Evolutionary conservation across 2,888 invertebrate genomes (phyloP).

Genomic region (Aplocera efformata): DNA sequence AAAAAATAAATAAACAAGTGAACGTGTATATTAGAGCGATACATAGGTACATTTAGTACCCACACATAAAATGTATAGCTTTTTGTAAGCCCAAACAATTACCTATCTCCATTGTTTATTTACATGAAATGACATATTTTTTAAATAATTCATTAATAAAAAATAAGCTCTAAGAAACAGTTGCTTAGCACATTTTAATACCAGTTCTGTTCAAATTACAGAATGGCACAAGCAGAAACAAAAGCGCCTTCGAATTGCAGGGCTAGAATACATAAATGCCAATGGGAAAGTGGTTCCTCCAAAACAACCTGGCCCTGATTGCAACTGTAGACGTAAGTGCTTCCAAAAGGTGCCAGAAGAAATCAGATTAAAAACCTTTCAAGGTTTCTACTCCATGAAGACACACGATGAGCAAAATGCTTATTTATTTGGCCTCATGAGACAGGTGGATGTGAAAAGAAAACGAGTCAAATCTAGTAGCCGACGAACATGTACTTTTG

Average conservation of each 20-base stretch:
- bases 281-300: slow-evolving; percentile 79
- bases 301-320: slow-evolving; percentile 76
- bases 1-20: slow-evolving; percentile 3
- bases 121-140: too few species aligned
- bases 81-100: too few species aligned
- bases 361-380: slow-evolving; percentile 73
- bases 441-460: slow-evolving; percentile 79
- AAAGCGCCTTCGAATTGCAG: slow-evolving; percentile 77
- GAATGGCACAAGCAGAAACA: slow-evolving; percentile 82
- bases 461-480: slow-evolving; percentile 78
- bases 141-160: too few species aligned
- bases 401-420: slow-evolving; percentile 81
- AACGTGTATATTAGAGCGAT: too few species aligned
- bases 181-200: too few species aligned
- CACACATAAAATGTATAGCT: too few species aligned
- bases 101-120: too few species aligned
- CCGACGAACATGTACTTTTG: slow-evolving; percentile 78
- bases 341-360: slow-evolving; percentile 76
- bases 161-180: too few species aligned
- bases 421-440: slow-evolving; percentile 79
- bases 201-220: slow-evolving; percentile 39
- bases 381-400: slow-evolving; percentile 79
- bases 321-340: slow-evolving; percentile 76
- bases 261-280: slow-evolving; percentile 77
- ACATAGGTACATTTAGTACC: too few species aligned